Conservation (phyloP, 2,888 invertebrate genomes). For the Hydriomena furcata region DNA sequence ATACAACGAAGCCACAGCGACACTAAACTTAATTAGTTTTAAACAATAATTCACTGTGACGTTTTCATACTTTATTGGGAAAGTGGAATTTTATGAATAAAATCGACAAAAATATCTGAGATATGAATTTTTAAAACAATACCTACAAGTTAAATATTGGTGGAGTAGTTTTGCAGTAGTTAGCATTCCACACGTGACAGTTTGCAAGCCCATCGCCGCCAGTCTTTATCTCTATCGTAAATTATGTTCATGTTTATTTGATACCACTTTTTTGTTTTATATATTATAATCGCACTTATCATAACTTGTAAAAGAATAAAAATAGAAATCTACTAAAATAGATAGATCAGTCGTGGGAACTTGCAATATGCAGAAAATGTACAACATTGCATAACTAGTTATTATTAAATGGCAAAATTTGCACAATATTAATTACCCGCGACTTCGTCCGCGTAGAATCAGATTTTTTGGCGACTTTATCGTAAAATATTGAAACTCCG, state of each 20-base stretch:
- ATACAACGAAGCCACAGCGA: slow-evolving; percentile 19
- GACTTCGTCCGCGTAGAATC: too few species aligned
- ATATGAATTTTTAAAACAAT: too few species aligned
- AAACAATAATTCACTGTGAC: slow-evolving; percentile 19
- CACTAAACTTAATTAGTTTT: slow-evolving; percentile 25
- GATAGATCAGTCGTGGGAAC: slow-evolving; percentile 2
- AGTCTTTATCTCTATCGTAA: too few species aligned
- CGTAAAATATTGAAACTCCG: too few species aligned
- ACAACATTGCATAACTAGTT: not conserved
- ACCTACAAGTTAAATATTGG: too few species aligned
- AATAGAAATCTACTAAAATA: slow-evolving; percentile 3
- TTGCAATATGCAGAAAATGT: not conserved
- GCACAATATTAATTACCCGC: not conserved
- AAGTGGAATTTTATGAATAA: slow-evolving; percentile 7
- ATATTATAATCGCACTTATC: not conserved
- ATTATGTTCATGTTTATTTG: not conserved
- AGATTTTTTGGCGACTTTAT: too few species aligned
- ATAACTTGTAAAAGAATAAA: slow-evolving; percentile 2
- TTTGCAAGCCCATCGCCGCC: too few species aligned
- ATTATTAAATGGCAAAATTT: not conserved
- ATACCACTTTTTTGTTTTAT: not conserved
- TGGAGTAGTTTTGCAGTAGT: too few species aligned
- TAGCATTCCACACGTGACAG: too few species aligned
- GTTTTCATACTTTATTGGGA: slow-evolving; percentile 7
- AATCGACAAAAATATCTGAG: too few species aligned